These are phyloP conservation scores for Austrolebias charrua DNA, from an alignment of 2,797 vertebrate genomes.

Conservation along the genomic window DNA sequence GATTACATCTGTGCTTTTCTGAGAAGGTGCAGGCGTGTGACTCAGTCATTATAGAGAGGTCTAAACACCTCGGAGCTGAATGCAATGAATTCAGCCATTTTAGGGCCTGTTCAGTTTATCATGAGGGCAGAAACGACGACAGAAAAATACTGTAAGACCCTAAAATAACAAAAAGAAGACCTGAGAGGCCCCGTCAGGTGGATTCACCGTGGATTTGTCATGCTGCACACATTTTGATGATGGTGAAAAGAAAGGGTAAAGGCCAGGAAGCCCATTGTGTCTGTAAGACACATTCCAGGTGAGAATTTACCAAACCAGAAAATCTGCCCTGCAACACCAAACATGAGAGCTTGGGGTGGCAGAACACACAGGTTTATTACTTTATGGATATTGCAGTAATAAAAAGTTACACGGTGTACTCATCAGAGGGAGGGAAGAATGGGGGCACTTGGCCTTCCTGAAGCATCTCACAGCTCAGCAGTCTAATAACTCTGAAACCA, in stretches of 20 bases:
- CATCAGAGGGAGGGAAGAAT: constrained; percentile 9
- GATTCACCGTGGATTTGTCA: not conserved
- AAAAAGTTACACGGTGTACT: constrained; percentile 3
- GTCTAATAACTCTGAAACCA: not conserved
- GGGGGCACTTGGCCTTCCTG: not conserved
- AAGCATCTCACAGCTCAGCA: not conserved
- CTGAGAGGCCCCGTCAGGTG: not conserved
- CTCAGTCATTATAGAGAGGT: no score
- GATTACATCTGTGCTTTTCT: not conserved
- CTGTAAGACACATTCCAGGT: not conserved
- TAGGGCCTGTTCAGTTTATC: not conserved
- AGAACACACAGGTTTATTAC: not conserved
- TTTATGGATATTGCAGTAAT: constrained; percentile 1
- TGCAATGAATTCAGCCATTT: no score
- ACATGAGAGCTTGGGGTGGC: not conserved
- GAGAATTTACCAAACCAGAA: not conserved
- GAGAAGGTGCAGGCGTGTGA: not conserved
- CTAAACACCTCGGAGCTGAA: no score
- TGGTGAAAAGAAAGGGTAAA: constrained; percentile 3
- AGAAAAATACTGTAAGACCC: not conserved
- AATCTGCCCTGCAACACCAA: not conserved
- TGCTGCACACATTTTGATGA: not conserved
- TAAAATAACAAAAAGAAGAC: not conserved
- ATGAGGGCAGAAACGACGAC: not conserved
- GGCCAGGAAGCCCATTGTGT: not conserved